These are phyloP conservation scores for Junco hyemalis DNA, from an alignment of 2,113 vertebrate genomes.

Conservation along the genomic window DNA sequence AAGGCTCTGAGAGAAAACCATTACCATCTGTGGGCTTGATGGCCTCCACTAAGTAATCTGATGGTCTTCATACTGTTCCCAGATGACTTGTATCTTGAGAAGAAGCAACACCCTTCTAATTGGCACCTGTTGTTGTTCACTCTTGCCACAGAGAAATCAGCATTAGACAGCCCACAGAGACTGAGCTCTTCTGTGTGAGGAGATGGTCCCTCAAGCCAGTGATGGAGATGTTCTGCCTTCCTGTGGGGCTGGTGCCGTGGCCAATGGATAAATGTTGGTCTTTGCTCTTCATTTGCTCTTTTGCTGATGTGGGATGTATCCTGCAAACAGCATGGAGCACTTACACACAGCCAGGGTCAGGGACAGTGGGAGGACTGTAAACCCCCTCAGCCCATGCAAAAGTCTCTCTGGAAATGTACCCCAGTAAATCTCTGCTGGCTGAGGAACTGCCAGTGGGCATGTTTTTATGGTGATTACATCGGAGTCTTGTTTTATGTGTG, in stretches of 20 bases:
- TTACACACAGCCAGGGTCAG: not conserved
- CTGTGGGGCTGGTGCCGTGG: not conserved
- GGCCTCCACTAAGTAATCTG: not conserved
- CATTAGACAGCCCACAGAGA: not conserved
- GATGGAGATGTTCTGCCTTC: not conserved
- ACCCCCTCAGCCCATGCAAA: not conserved
- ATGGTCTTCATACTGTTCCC: not conserved
- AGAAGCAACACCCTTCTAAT: not conserved
- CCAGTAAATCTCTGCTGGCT: conserved; percentile 38
- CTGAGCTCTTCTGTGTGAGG: not conserved
- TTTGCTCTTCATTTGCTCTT: not conserved
- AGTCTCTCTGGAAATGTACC: not conserved
- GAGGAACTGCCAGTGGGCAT: conserved; percentile 48
- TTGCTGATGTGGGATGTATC: not conserved
- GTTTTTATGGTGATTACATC: conserved; percentile 46
- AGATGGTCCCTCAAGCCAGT: not conserved
- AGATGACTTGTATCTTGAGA: not conserved
- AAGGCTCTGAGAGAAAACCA: not conserved
- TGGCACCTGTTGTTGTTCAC: not conserved
- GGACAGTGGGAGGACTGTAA: not conserved
- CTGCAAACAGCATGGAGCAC: not conserved
- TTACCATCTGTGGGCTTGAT: conserved; percentile 5
- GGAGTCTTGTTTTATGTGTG: conserved; percentile 26
- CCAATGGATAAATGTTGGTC: fast-evolving
- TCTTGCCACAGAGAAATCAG: not conserved